Evolutionary conservation across 2,113 vertebrate genomes (phyloP).

Genomic region (Pseudorectes ferrugineus): DNA sequence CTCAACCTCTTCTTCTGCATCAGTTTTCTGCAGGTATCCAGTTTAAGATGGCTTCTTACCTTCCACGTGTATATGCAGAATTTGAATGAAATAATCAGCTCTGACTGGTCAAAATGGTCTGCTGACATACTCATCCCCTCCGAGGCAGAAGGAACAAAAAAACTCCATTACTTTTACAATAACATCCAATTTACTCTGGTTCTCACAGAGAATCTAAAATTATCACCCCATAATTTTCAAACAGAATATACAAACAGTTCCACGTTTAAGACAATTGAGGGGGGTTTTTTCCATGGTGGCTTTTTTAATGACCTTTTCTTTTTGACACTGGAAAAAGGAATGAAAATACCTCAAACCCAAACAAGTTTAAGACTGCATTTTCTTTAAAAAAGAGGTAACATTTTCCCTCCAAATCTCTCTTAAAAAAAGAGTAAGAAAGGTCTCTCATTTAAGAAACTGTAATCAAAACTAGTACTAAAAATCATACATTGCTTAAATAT

Average conservation of each 20-base stretch:
- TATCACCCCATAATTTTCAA: neutral
- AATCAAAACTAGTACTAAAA: neutral
- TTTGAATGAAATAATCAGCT: neutral
- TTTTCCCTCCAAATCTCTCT: neutral
- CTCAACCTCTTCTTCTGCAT: neutral
- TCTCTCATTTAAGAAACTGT: neutral
- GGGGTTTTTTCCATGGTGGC: accelerated
- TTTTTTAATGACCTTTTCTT: neutral
- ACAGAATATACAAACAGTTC: neutral
- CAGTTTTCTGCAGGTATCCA: neutral
- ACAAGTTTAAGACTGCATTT: neutral
- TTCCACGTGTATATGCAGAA: neutral
- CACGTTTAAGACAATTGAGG: neutral
- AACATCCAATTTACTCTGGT: neutral
- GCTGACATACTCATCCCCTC: neutral
- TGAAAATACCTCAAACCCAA: neutral
- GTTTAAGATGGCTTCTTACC: neutral
- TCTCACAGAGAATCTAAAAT: neutral
- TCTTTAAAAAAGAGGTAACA: neutral
- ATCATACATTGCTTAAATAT: neutral
- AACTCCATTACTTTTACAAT: neutral
- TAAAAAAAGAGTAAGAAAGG: neutral
- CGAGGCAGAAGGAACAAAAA: neutral
- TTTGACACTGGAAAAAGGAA: neutral
- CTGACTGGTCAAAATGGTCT: neutral